Evolutionary conservation across 2,113 vertebrate species (phyloP), one percentile per base, ranked within the genome.

Genomic region (Pogonocichla stellata): DNA sequence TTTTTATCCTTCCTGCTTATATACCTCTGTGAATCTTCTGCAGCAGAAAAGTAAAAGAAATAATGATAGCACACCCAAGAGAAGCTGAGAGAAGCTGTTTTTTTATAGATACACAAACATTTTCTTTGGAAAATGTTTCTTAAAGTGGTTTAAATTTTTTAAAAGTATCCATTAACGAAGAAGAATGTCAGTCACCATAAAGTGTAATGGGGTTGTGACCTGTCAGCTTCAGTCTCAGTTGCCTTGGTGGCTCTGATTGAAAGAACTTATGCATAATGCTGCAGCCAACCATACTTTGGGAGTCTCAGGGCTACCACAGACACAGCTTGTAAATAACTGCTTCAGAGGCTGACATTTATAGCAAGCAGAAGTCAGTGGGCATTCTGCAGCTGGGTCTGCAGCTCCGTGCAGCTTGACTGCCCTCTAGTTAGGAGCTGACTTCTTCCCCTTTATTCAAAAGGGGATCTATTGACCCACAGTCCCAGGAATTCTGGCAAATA

Each of bases 301-400:
- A 82, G 33, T 91, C 47, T 90, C 87, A 73, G 89, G 50, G 38
- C 58, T 73, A 48, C 62, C 20, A n/a, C 34, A 66, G 91, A 47
- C 45, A 66, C 26, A 54, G 58, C 58, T 82, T 91, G 66, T 95
- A 96, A 95, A 95, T 88, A 96, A 88, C 91, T 48, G 62, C 50
- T 70, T 84, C 84, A 38, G 60, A 77, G 34, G 62, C 58, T 91
- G 92, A 66, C 86, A 56, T 96, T 92, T 95, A 79, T 53, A 3
- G 6, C 61, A 58, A 40, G 51, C 54, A 82, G 43, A 47, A 93
- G 61, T 56, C 77, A 40, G 80, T 73, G 87, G 36, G 58, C 24
- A 43, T 80, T 53, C 83, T 92, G 54, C 83, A 86, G n/a, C 61
- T 42, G 48, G 20, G 18, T 48, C 47, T 51, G 74, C 58, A 56